Percentiles rank a stretch among this genome's conserved stretches.
Conservation (phyloP, 2,888 invertebrate genomes). For the Epinotia ramella region DNA sequence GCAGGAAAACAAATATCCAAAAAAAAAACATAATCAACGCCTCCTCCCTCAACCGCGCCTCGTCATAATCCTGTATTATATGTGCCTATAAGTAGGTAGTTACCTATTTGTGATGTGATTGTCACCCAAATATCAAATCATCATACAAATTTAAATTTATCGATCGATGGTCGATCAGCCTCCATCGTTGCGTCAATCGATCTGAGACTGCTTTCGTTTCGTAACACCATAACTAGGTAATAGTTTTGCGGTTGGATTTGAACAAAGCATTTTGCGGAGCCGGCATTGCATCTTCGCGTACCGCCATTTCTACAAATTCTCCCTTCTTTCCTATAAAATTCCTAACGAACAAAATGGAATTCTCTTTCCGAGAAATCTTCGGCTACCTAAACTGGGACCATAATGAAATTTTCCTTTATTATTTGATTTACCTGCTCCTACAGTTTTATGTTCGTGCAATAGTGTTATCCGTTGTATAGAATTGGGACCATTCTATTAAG, state of each 20-base stretch:
- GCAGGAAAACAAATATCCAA: too few relatives aligned
- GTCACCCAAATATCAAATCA: too few relatives aligned
- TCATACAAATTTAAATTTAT: too few relatives aligned
- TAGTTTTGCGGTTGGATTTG: constrained; percentile 20
- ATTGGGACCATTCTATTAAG: constrained; percentile 57
- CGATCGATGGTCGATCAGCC: too few relatives aligned
- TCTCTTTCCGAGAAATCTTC: constrained; percentile 68
- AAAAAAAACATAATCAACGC: too few relatives aligned
- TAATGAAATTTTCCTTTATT: constrained; percentile 82
- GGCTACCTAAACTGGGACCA: constrained; percentile 69
- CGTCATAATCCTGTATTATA: too few relatives aligned
- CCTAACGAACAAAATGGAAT: constrained; percentile 61
- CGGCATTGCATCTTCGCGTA: constrained; percentile 32
- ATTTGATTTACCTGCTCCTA: constrained; percentile 80
- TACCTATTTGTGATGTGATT: too few relatives aligned
- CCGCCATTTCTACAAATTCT: constrained; percentile 44
- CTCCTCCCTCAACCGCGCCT: too few relatives aligned
- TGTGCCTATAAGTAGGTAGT: too few relatives aligned
- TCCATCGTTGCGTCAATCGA: neutral
- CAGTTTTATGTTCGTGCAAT: constrained; percentile 75
- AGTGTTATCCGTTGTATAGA: constrained; percentile 65
- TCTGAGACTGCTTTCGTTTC: neutral
- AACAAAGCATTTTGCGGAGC: constrained; percentile 14
- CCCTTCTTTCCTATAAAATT: constrained; percentile 47
- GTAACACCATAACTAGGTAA: neutral